Percentiles rank a stretch among this genome's conserved stretches.
phyloP scores from a whole-genome alignment of 1,140 invertebrate species.

The Pantala flavescens region DNA sequence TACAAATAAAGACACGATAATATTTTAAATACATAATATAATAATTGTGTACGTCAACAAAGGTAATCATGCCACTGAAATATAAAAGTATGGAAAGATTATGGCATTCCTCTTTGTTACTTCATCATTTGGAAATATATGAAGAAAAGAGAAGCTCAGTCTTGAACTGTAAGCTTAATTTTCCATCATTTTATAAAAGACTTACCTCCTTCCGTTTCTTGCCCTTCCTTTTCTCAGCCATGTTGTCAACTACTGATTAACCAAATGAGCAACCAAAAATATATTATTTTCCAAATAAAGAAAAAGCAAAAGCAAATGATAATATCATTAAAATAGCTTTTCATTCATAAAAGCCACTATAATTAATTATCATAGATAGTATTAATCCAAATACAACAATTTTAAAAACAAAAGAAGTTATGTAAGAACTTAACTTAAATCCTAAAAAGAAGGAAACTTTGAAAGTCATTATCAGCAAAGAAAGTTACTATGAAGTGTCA shows the following conservation, averaged over 20 bases:
- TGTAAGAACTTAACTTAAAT: too few relatives aligned
- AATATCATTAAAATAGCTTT: not conserved
- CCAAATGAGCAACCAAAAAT: not conserved
- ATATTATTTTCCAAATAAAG: not conserved
- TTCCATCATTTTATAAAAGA: not conserved
- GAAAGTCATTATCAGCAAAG: too few relatives aligned
- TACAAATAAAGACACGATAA: slow-evolving; percentile 30
- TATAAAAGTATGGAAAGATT: too few relatives aligned
- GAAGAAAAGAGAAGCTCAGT: not conserved
- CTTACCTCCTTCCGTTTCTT: slow-evolving; percentile 25
- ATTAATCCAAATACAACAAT: not conserved
- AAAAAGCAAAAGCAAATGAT: not conserved
- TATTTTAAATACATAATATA: slow-evolving; percentile 19
- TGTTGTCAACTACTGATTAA: slow-evolving; percentile 32
- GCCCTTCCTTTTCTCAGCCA: slow-evolving; percentile 65
- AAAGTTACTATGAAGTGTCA: too few relatives aligned
- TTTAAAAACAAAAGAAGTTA: not conserved
- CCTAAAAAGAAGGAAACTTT: too few relatives aligned
- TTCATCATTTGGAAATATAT: too few relatives aligned
- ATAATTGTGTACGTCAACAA: not conserved
- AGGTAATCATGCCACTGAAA: not conserved
- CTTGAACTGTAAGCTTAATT: not conserved
- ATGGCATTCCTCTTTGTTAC: too few relatives aligned
- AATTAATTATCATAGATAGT: not conserved
- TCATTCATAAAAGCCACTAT: not conserved